Evolutionary conservation across 2,113 vertebrate species (phyloP).

Genomic region (Danionella cerebrum): DNA sequence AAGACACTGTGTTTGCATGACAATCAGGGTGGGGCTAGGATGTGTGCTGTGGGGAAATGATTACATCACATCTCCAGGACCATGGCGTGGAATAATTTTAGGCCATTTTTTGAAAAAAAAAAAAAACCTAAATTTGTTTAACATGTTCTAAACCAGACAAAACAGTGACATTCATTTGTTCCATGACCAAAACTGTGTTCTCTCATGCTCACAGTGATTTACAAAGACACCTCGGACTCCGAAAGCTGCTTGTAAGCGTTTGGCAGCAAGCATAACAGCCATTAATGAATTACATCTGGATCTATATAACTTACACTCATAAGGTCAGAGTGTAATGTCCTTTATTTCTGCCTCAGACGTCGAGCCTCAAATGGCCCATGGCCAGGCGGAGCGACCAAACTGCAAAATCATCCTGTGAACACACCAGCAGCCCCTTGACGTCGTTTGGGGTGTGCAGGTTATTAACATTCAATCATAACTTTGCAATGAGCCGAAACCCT

Average conservation of each 20-base stretch:
- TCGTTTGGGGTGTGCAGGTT: slow-evolving; percentile 64
- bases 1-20: too few relatives aligned
- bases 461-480: slow-evolving; percentile 71
- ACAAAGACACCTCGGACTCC: slow-evolving; percentile 4
- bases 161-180: slow-evolving; percentile 11
- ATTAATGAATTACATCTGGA: slow-evolving; percentile 29
- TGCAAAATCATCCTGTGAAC: slow-evolving; percentile 67
- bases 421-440: slow-evolving; percentile 63
- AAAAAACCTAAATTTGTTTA: too few relatives aligned
- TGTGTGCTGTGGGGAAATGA: too few relatives aligned
- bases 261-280: slow-evolving; percentile 2
- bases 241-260: slow-evolving; percentile 1
- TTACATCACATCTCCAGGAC: too few relatives aligned
- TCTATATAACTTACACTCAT: slow-evolving; percentile 22
- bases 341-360: slow-evolving; percentile 65
- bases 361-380: slow-evolving; percentile 67
- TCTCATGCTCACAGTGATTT: background rate
- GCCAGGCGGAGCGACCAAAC: slow-evolving; percentile 63
- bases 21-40: too few relatives aligned
- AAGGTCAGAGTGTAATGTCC: slow-evolving; percentile 47
- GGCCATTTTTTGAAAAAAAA: too few relatives aligned
- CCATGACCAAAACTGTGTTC: background rate
- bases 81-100: too few relatives aligned
- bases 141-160: background rate
- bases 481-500: slow-evolving; percentile 67